A percentile compares a stretch with the other conserved stretches of the same genome.
Evolutionary conservation across 2,797 vertebrate species (phyloP).

Genomic region (Petrocephalus sullivani): DNA sequence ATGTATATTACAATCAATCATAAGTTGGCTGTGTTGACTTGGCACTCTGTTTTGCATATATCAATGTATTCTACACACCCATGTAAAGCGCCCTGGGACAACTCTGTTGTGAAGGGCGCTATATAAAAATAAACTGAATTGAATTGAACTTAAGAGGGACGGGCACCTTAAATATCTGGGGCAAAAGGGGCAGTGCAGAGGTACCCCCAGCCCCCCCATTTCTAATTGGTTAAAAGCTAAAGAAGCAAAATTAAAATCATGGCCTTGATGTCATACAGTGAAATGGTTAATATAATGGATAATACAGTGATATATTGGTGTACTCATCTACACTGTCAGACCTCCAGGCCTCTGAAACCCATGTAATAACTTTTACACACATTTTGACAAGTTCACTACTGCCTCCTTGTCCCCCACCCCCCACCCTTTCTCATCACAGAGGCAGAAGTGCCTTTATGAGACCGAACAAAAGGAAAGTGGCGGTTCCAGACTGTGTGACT

Average conservation of each 20-base stretch:
- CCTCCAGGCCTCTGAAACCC: not conserved
- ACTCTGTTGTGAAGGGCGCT: too few relatives aligned
- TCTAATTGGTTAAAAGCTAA: slow-evolving; percentile 43
- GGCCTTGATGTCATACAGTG: too few relatives aligned
- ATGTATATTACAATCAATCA: not conserved
- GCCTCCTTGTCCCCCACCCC: not conserved
- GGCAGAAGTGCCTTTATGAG: not conserved
- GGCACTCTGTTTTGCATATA: not conserved
- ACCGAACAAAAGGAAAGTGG: not conserved
- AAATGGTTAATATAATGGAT: too few relatives aligned
- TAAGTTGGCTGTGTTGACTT: not conserved
- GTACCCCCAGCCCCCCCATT: slow-evolving; percentile 68
- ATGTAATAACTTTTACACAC: not conserved
- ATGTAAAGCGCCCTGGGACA: too few relatives aligned
- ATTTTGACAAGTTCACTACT: not conserved
- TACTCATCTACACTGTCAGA: not conserved
- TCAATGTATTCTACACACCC: too few relatives aligned
- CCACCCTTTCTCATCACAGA: not conserved
- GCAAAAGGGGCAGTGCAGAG: slow-evolving; percentile 58
- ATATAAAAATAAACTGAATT: too few relatives aligned
- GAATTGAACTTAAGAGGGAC: too few relatives aligned
- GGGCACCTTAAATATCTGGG: not conserved
- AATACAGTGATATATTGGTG: not conserved
- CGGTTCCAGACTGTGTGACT: not conserved
- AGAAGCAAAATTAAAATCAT: not conserved